Evolutionary conservation across 2,797 vertebrate genomes (phyloP).

Genomic region (Sebastes hubbsi): DNA sequence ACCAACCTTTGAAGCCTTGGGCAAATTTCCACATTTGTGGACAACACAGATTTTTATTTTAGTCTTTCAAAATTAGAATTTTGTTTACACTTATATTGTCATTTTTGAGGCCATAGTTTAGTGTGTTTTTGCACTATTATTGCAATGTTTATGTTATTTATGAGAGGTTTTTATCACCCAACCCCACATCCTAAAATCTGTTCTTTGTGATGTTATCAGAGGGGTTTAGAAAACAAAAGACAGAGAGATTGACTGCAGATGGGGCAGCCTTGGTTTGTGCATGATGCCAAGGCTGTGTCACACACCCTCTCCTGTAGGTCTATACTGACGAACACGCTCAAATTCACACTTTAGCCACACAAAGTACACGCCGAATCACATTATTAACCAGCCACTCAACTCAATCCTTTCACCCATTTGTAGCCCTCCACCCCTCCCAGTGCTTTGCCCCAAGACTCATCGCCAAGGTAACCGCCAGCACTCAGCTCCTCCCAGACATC

Average conservation of each 20-base stretch:
- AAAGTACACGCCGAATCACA: slow-evolving; percentile 57
- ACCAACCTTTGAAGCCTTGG: neutral
- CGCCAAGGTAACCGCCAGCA: slow-evolving; percentile 66
- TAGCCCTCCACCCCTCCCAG: slow-evolving; percentile 41
- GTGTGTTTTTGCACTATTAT: neutral
- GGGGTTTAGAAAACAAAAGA: slow-evolving; percentile 35
- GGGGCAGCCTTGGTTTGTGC: slow-evolving; percentile 15
- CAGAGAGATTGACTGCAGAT: slow-evolving; percentile 33
- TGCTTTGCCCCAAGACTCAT: slow-evolving; percentile 63
- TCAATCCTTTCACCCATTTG: slow-evolving; percentile 61
- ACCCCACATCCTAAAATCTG: neutral
- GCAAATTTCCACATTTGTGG: no score
- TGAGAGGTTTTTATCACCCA: neutral
- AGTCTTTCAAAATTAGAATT: neutral
- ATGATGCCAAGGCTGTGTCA: slow-evolving; percentile 36
- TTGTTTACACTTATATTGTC: neutral
- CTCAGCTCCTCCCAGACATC: slow-evolving; percentile 62
- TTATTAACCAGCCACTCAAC: slow-evolving; percentile 64
- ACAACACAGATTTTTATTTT: no score
- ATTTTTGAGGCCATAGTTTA: neutral
- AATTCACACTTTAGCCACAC: slow-evolving; percentile 23
- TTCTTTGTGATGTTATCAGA: slow-evolving; percentile 36
- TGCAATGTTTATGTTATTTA: neutral
- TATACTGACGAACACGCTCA: neutral
- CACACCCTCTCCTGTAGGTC: slow-evolving; percentile 10